Evolutionary conservation across 2,113 vertebrate genomes (phyloP).

Genomic region (Barnardius zonarius): DNA sequence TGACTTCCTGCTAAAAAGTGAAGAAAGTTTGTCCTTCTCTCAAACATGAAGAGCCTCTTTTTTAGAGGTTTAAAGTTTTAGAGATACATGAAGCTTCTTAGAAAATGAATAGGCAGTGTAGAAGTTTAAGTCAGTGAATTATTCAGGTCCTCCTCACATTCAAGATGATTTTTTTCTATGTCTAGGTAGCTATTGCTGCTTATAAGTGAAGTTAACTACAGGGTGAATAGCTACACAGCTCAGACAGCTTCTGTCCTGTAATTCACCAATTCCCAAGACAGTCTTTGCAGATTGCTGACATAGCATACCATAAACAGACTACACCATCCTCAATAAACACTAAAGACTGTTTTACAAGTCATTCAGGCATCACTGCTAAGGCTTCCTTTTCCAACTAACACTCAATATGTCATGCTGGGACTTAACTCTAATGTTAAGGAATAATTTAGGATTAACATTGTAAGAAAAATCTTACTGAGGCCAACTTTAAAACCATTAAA

Average conservation of each 20-base stretch:
- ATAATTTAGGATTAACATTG: neutral
- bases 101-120: neutral
- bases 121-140: neutral
- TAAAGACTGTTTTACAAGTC: neutral
- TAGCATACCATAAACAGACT: constrained; percentile 35
- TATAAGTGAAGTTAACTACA: neutral
- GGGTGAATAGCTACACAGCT: neutral
- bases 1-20: neutral
- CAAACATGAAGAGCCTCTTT: neutral
- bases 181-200: neutral
- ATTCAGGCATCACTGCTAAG: neutral
- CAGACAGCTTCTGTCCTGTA: constrained; percentile 19
- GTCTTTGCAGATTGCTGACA: constrained; percentile 41
- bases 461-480: neutral
- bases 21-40: neutral
- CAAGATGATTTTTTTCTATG: neutral
- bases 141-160: neutral
- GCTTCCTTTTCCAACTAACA: neutral
- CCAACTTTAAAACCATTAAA: neutral
- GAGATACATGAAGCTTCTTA: neutral
- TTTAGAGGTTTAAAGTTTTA: neutral
- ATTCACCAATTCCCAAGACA: constrained; percentile 7
- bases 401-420: neutral
- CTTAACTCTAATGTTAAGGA: neutral
- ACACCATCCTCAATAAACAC: neutral